These are phyloP conservation scores for Macaca mulatta DNA, from an alignment of 2,113 vertebrate species.

Conservation along the genomic window DNA sequence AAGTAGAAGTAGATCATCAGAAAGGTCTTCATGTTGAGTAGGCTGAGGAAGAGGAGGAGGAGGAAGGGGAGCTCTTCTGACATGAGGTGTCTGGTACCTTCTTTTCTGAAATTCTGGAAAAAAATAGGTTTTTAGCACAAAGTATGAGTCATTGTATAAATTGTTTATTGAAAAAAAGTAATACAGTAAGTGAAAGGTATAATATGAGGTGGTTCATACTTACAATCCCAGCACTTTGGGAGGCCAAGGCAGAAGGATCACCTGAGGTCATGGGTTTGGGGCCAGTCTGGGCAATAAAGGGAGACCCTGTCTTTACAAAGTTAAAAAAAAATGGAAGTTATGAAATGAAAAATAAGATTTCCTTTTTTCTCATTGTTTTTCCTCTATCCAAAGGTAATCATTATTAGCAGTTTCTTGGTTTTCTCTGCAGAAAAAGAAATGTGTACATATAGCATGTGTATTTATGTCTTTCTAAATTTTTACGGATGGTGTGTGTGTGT, in stretches of 20 bases:
- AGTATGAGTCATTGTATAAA: neutral
- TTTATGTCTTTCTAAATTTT: neutral
- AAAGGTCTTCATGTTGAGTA: neutral
- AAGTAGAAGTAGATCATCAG: neutral
- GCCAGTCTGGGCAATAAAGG: too few species aligned
- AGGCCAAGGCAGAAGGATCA: too few species aligned
- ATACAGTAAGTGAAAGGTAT: neutral
- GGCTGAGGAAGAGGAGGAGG: neutral
- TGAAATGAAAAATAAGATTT: neutral
- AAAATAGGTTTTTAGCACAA: constrained; percentile 11
- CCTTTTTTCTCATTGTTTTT: neutral
- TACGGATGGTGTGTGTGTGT: neutral
- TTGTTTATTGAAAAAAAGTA: neutral
- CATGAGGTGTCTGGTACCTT: neutral
- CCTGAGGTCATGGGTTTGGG: too few species aligned
- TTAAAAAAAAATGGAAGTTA: neutral
- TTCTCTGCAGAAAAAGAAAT: neutral
- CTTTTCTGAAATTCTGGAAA: neutral
- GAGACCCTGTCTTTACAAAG: too few species aligned
- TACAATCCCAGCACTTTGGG: too few species aligned
- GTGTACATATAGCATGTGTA: neutral
- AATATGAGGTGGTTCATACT: too few species aligned
- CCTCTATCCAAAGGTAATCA: neutral
- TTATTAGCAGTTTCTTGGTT: neutral
- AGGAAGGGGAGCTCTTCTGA: neutral